A percentile compares a stretch with the other conserved stretches of the same genome.
Evolutionary conservation across 2,797 vertebrate species (phyloP).

Genomic region (Allobates femoralis): DNA sequence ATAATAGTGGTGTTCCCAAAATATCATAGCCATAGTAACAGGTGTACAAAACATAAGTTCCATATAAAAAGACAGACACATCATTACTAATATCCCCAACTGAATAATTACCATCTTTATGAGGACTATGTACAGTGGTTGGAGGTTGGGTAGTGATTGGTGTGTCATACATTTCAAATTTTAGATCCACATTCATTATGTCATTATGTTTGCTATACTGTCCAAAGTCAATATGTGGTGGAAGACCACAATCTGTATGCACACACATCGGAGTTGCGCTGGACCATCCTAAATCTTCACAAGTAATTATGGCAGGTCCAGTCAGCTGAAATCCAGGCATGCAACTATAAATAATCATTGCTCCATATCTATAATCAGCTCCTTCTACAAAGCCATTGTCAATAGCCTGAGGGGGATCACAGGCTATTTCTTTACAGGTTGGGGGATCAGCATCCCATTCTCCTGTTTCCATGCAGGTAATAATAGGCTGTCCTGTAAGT

Average conservation of each 20-base stretch:
- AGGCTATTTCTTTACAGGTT: conserved; percentile 86
- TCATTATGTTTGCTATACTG: conserved; percentile 79
- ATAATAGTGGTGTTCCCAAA: conserved; percentile 76
- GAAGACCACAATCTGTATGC: conserved; percentile 91
- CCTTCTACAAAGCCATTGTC: conserved; percentile 97
- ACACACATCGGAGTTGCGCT: conserved; percentile 85
- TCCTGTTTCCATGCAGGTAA: conserved; percentile 87
- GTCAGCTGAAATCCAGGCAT: conserved; percentile 91
- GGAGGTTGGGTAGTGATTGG: conserved; percentile 60
- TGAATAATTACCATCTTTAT: conserved; percentile 59
- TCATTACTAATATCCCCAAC: conserved; percentile 69
- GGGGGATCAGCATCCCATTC: conserved; percentile 85
- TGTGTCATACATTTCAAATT: conserved; percentile 64
- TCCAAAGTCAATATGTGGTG: conserved; percentile 97
- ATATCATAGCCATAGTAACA: conserved; percentile 90
- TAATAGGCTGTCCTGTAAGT: conserved; percentile 82
- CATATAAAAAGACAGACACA: conserved; percentile 83
- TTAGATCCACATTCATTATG: conserved; percentile 64
- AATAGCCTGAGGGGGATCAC: conserved; percentile 87
- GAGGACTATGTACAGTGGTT: conserved; percentile 49
- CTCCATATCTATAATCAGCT: conserved; percentile 90
- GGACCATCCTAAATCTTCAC: conserved; percentile 93
- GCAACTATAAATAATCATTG: conserved; percentile 96
- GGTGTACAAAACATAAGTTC: conserved; percentile 82
- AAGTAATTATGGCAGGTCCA: conserved; percentile 91